phyloP scores from a whole-genome alignment of 2,113 vertebrate genomes.

The Neogobius melanostomus region DNA sequence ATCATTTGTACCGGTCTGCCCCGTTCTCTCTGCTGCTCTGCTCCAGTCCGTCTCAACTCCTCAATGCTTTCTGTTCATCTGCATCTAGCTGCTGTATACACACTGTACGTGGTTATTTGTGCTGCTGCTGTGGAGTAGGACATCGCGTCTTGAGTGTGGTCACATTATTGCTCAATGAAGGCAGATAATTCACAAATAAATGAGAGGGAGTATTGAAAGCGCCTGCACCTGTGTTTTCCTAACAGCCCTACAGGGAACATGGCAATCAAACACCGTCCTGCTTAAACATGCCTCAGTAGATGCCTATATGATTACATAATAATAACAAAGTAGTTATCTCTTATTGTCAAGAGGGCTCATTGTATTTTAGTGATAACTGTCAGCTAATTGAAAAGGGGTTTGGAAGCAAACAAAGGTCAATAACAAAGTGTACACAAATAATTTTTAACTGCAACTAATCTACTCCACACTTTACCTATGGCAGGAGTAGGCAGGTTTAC shows the following conservation, averaged over 20 bases:
- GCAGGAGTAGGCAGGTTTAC: too few species aligned
- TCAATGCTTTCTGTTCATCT: conserved; percentile 48
- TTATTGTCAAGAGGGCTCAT: conserved; percentile 3
- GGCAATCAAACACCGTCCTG: conserved; percentile 22
- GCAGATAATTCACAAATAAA: conserved; percentile 44
- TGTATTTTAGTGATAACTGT: conserved; percentile 12
- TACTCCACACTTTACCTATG: too few species aligned
- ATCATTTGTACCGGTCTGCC: conserved; percentile 76
- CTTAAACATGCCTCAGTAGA: conserved; percentile 19
- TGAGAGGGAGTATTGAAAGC: conserved; percentile 35
- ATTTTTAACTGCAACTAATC: too few species aligned
- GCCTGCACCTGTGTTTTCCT: conserved; percentile 38
- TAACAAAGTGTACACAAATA: background rate
- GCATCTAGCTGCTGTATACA: conserved; percentile 37
- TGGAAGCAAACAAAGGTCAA: background rate
- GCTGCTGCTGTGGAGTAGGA: conserved; percentile 18
- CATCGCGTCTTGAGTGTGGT: conserved; percentile 23
- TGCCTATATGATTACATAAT: conserved; percentile 7
- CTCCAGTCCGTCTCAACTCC: conserved; percentile 28
- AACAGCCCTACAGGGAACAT: conserved; percentile 21
- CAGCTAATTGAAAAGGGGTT: conserved; percentile 13
- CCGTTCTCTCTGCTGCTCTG: conserved; percentile 45
- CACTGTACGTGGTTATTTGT: conserved; percentile 14
- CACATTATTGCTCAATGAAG: conserved; percentile 42
- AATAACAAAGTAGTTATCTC: background rate